Base-by-base conservation (phyloP, 2,888 invertebrate genomes). In the Aelia acuminata region DNA sequence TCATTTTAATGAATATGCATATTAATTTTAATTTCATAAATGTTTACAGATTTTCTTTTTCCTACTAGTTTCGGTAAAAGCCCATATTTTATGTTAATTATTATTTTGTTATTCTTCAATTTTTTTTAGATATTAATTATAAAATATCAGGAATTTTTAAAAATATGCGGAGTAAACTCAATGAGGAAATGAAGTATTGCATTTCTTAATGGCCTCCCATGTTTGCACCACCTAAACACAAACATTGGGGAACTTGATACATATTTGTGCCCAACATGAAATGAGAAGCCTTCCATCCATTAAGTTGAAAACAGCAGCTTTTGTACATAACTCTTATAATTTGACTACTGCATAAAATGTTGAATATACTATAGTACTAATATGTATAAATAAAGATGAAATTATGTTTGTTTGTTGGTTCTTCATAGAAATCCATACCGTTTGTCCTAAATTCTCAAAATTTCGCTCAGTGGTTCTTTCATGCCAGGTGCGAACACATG, bases 11-110 rank as follows among this genome's bases (percentile, higher is more conserved):
- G 63, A 70, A 70, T 70, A 70, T 70, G 63, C 20, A 70, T 70
- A 70, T 31, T 70, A 70, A 70, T 70, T 70, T 35, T 70, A 70
- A 70, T 70, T 70, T 70, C 63, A 70, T 70, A 70, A 70, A 35
- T 70, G 31, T 35, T 57, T 57, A 3, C 13, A 26, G 13, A 26
- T 57, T 70, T 70, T 18, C 22, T n/a, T 70, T 70, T 35, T 7
- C 63, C 31, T 63, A 3, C 31, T 35, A 20, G 31, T 20, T 70
- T 2, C 31, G 5, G 31, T 15, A 70, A n/a, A n/a, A n/a, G n/a
- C n/a, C n/a, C n/a, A 35, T 70, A 70, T 35, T 5, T 31, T 1
- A 35, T 63, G 1, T 70, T 20, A n/a, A n/a, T n/a, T n/a, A n/a
- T n/a, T 35, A 3, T 18, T 35, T 70, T n/a, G 31, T 35, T 31